Percentiles rank a stretch among this genome's conserved stretches.
Conservation (phyloP, 2,888 invertebrate genomes). For the Limnephilus lunatus region DNA sequence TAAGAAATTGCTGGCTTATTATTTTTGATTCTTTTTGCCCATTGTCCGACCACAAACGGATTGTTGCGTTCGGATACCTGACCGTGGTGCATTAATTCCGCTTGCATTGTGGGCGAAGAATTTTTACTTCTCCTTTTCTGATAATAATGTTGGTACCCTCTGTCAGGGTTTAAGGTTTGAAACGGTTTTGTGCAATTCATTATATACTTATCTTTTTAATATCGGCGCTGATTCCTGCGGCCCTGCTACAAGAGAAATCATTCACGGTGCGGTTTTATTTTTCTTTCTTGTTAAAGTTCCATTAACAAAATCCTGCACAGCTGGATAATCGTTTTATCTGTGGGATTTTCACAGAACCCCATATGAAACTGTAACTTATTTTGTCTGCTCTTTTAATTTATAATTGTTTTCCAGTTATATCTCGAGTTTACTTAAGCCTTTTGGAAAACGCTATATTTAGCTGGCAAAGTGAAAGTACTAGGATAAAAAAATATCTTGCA, state of each 20-base stretch:
- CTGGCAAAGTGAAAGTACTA: too few relatives aligned
- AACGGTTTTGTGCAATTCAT: conserved; percentile 23
- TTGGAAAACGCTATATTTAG: too few relatives aligned
- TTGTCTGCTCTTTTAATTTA: not conserved
- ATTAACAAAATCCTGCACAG: not conserved
- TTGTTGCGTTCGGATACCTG: conserved; percentile 44
- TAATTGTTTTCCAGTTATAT: not conserved
- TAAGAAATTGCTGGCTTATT: conserved; percentile 5
- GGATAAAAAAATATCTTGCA: not conserved
- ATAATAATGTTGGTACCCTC: conserved; percentile 27
- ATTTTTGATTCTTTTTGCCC: conserved; percentile 13
- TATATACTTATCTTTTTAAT: conserved; percentile 5
- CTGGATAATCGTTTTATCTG: not conserved
- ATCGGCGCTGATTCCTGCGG: not conserved
- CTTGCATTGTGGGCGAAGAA: conserved; percentile 28
- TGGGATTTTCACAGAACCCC: not conserved
- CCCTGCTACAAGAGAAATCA: not conserved
- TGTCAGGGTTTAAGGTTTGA: conserved; percentile 28
- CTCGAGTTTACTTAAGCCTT: not conserved
- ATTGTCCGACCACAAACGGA: conserved; percentile 25
- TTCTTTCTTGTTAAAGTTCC: not conserved
- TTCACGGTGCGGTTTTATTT: not conserved
- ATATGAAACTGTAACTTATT: not conserved
- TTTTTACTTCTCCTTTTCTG: conserved; percentile 22
- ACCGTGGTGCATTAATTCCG: conserved; percentile 21